phyloP scores from a whole-genome alignment of 2,888 invertebrate species.

The Xylophagus ater region DNA sequence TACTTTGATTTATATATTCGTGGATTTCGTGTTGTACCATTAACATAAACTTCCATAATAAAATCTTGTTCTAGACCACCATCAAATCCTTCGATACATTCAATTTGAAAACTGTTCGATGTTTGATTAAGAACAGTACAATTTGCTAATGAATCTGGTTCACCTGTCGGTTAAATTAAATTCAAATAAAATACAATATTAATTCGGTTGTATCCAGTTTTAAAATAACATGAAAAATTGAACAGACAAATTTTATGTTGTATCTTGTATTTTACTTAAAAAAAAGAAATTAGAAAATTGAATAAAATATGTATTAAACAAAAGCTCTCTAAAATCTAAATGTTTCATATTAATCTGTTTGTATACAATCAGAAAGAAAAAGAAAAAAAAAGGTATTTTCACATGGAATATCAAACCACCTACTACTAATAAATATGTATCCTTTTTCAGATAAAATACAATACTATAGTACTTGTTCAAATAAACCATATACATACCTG shows the following conservation, averaged over 20 bases:
- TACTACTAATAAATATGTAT: not conserved
- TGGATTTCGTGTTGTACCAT: constrained; percentile 37
- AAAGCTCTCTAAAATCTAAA: not conserved
- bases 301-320: not conserved
- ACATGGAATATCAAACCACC: not conserved
- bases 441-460: not conserved
- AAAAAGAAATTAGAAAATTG: not conserved
- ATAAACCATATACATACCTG: constrained; percentile 43
- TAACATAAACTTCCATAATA: constrained; percentile 56
- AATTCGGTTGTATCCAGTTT: not conserved
- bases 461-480: not conserved
- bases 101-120: constrained; percentile 56
- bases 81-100: constrained; percentile 65
- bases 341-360: not conserved
- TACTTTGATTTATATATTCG: constrained; percentile 39
- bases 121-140: constrained; percentile 66
- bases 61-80: constrained; percentile 64
- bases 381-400: not conserved
- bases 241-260: not conserved
- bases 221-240: not conserved
- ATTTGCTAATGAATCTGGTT: constrained; percentile 60
- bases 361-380: too few species aligned
- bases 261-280: not conserved
- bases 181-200: not conserved
- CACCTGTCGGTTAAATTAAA: constrained; percentile 42